Base-by-base conservation (phyloP, 2,888 invertebrate species). In the Stramonita haemastoma region DNA sequence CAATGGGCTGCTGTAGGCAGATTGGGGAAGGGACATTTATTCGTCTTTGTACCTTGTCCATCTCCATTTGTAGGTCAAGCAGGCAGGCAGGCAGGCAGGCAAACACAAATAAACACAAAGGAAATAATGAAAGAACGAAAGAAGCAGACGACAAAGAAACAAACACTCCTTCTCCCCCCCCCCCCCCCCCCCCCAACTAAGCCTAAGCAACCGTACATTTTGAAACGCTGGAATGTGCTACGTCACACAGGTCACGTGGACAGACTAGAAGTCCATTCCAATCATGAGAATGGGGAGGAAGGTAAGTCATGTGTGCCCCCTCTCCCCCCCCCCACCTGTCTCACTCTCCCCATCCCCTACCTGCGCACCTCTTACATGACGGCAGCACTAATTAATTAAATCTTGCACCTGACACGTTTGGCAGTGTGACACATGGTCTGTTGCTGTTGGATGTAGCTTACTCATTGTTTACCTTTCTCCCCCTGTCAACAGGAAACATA, bases 241-340 rank as follows among this genome's bases (percentile, higher is more conserved):
- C 79, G 79, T 79, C 57, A 60, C 81, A 13, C 87, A 87, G 87
- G 73, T n/a, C 87, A 73, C 46, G 87, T 46, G 73, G 87, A 87
- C 73, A 46, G 87, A 60, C 87, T 87, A n/a, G 87, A 87, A 13
- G 46, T 87, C 34, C 70, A 87, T 70, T n/a, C 29, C 66, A 8
- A 26, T 1, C 79, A n/a, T 17, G 36, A 73, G 13, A 79, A 60
- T 46, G 85, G 85, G n/a, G 90, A 85, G 60, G 87, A 90, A 66
- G 91, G 91, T 32, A 92, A 91, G 29, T 91, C 87, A 29, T 88
- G 91, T 85, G 93, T 93, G 87, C 87, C 92, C 22, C 22, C 60
- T 60, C 60, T 60, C 60, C 60, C 13, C 15, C 60, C 15, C 60
- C 60, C 60, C 60, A 60, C 60, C 15, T 79, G 26, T n/a, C 73